phyloP scores from a whole-genome alignment of 2,797 vertebrate genomes.

The Halcyon smyrnensis region DNA sequence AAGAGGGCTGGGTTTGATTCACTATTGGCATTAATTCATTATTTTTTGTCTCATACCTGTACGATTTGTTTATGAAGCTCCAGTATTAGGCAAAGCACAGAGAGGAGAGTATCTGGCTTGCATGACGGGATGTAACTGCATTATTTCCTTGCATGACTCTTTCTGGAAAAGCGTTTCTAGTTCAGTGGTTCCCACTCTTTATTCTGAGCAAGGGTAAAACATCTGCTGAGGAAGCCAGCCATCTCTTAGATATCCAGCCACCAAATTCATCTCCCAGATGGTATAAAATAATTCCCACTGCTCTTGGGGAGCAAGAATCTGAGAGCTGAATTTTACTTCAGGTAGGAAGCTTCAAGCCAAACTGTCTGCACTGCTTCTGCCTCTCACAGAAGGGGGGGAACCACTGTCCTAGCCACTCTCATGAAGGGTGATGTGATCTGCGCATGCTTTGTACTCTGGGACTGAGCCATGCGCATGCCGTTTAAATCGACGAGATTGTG shows the following conservation, averaged over 20 bases:
- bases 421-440: neutral
- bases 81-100: neutral
- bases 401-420: conserved; percentile 60
- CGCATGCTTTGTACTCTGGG: conserved; percentile 28
- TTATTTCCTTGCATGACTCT: conserved; percentile 61
- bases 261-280: neutral
- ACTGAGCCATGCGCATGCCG: conserved; percentile 49
- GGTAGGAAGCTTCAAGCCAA: neutral
- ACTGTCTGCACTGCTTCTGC: neutral
- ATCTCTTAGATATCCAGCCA: neutral
- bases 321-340: neutral
- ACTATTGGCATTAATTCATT: conserved; percentile 1
- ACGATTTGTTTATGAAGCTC: conserved; percentile 23
- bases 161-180: conserved; percentile 43
- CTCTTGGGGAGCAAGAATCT: neutral
- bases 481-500: neutral
- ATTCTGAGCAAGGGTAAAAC: neutral
- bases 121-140: conserved; percentile 63
- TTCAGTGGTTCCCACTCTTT: conserved; percentile 62
- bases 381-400: conserved; percentile 31
- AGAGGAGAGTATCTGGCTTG: conserved; percentile 56
- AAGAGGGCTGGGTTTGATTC: neutral
- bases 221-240: neutral
- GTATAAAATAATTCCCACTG: neutral
- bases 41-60: conserved; percentile 2